Conservation (phyloP, 2,113 vertebrate genomes). For the Scalopus aquaticus region DNA sequence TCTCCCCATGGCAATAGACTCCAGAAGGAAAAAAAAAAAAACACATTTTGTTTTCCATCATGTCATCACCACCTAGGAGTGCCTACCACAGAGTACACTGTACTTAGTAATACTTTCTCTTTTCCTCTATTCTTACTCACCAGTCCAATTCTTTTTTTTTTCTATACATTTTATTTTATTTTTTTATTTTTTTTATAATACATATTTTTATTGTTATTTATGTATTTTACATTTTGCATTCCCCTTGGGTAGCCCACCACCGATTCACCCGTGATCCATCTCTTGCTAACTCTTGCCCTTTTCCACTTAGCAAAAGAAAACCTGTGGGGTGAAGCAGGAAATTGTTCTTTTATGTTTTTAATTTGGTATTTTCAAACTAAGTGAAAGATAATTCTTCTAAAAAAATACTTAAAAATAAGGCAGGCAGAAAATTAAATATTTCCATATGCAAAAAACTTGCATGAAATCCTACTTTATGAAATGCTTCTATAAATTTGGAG, state of each 20-base stretch:
- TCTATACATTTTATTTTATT: too few relatives aligned
- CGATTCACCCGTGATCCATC: too few relatives aligned
- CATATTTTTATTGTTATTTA: too few relatives aligned
- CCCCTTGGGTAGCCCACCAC: too few relatives aligned
- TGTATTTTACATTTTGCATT: too few relatives aligned
- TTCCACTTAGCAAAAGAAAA: neutral
- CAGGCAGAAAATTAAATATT: neutral
- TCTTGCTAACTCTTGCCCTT: neutral
- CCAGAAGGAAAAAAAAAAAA: neutral
- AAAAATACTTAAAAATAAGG: neutral
- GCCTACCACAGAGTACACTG: neutral
- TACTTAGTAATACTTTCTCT: neutral
- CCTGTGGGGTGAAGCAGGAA: neutral
- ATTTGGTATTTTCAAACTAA: neutral
- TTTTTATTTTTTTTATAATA: too few relatives aligned
- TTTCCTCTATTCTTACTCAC: neutral
- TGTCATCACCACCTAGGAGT: neutral
- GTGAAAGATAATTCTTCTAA: neutral
- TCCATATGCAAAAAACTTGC: conserved; percentile 1
- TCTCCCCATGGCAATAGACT: neutral
- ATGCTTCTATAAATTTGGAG: neutral
- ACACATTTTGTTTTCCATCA: neutral
- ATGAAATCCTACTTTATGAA: neutral
- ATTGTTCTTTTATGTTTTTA: neutral
- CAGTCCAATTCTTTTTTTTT: too few relatives aligned